Percentiles rank a stretch among this genome's conserved stretches.
Evolutionary conservation across 2,888 invertebrate species (phyloP).

Genomic region (Tethea ocularis): DNA sequence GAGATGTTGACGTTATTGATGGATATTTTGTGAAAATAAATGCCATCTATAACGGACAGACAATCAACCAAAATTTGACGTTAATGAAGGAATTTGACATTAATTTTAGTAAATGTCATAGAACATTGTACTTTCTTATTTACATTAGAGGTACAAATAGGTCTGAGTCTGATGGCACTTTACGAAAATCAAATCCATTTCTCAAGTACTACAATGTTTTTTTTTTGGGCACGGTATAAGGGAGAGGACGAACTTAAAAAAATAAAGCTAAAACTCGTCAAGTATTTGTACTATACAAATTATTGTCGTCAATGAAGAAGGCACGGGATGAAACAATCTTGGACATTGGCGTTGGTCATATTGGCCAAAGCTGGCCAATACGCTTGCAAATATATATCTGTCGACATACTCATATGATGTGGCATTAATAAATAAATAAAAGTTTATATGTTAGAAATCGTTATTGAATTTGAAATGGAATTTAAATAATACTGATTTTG

Average conservation of each 20-base stretch:
- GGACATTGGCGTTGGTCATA: background rate
- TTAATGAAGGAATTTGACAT: no score
- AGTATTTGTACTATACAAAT: background rate
- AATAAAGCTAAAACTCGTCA: constrained; percentile 21
- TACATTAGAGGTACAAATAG: no score
- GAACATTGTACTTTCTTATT: no score
- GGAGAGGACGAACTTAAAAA: constrained; percentile 9
- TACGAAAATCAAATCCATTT: no score
- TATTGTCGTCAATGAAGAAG: constrained; percentile 1
- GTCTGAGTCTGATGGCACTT: no score
- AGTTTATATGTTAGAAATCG: no score
- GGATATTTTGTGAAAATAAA: no score
- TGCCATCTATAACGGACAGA: no score
- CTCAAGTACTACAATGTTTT: background rate
- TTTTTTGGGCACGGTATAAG: background rate
- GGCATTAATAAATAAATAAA: background rate
- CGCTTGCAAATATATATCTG: background rate
- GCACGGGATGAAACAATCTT: background rate
- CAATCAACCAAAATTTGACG: no score
- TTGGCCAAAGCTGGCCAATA: background rate
- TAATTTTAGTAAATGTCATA: no score
- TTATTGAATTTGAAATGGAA: background rate
- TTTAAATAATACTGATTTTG: background rate
- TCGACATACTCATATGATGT: background rate
- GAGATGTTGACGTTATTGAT: no score